Conservation (phyloP, 2,888 invertebrate species). For the Caenorhabditis drosophilae region DNA sequence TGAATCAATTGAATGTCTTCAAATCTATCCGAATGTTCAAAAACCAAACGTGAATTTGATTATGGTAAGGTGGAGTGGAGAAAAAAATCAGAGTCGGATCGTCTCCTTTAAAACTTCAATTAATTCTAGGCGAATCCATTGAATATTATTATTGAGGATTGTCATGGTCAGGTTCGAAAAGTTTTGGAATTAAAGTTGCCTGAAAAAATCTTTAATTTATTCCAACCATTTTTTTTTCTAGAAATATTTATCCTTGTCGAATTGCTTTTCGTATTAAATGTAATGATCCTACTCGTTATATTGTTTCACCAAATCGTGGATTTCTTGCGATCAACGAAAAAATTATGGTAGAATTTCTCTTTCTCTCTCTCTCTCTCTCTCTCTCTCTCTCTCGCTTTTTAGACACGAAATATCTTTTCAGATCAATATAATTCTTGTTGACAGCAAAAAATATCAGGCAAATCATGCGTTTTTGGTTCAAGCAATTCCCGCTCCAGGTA, state of each 20-base stretch:
- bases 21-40: neutral
- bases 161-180: conserved; percentile 12
- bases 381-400: no score
- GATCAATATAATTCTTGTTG: conserved; percentile 16
- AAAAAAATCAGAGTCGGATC: no score
- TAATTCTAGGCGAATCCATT: conserved; percentile 26
- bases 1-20: conserved; percentile 3
- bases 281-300: conserved; percentile 29
- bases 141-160: conserved; percentile 28
- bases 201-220: neutral
- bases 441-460: conserved; percentile 26
- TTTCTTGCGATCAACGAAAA: conserved; percentile 29
- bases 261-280: conserved; percentile 28
- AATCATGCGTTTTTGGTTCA: conserved; percentile 31
- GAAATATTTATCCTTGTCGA: conserved; percentile 35
- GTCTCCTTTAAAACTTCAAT: neutral
- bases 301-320: conserved; percentile 26
- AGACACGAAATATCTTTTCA: no score
- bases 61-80: no score
- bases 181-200: conserved; percentile 25
- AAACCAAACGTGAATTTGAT: neutral
- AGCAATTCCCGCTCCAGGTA: conserved; percentile 38
- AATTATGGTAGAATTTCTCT: conserved; percentile 4
- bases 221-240: no score
- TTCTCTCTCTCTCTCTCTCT: no score